These are phyloP conservation scores for Aphaenogaster ashmeadi DNA, from an alignment of 1,140 invertebrate species.

Conservation along the genomic window DNA sequence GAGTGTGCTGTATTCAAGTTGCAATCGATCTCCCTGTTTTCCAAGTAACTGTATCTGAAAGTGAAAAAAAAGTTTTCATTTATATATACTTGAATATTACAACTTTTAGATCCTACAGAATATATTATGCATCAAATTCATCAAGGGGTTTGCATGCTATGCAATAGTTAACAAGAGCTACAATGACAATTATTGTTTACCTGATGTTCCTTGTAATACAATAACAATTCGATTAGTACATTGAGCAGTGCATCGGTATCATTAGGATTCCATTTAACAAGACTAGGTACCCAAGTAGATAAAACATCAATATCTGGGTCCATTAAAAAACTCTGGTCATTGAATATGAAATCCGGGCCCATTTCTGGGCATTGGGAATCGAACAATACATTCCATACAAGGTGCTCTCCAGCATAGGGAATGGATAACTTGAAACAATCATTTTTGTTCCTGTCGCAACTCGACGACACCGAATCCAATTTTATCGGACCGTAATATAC, in stretches of 20 bases:
- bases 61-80: neutral
- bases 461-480: constrained; percentile 65
- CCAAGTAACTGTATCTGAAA: constrained; percentile 70
- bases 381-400: constrained; percentile 84
- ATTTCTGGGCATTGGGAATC: constrained; percentile 80
- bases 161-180: too few species aligned
- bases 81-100: neutral
- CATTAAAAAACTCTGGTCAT: constrained; percentile 88
- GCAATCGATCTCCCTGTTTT: constrained; percentile 64
- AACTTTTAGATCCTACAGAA: neutral
- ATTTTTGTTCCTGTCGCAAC: constrained; percentile 62
- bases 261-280: constrained; percentile 87
- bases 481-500: constrained; percentile 56
- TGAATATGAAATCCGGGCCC: constrained; percentile 87
- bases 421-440: constrained; percentile 83
- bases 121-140: neutral
- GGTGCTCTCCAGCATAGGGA: constrained; percentile 81
- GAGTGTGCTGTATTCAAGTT: constrained; percentile 80
- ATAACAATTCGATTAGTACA: constrained; percentile 87
- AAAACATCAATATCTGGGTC: constrained; percentile 87
- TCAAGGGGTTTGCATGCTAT: neutral
- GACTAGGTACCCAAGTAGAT: constrained; percentile 87
- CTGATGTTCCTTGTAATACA: constrained; percentile 88
- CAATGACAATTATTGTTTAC: constrained; percentile 74
- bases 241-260: constrained; percentile 87